phyloP scores from a whole-genome alignment of 1,140 invertebrate species.

The Drosophila pseudoananassae region DNA sequence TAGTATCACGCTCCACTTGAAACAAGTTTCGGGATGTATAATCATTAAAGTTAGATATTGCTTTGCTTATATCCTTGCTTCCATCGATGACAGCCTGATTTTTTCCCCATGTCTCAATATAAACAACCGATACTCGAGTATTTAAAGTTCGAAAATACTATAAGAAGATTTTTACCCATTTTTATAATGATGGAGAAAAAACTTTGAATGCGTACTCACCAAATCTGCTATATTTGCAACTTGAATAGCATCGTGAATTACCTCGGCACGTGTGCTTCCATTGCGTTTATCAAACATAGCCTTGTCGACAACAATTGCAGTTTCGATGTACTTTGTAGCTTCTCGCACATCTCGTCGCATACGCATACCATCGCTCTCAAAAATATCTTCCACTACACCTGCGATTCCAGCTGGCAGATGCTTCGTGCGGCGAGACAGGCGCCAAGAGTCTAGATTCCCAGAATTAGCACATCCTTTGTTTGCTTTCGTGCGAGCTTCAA shows the following conservation, averaged over 20 bases:
- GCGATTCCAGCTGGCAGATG: constrained; percentile 84
- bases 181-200: not conserved
- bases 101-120: constrained; percentile 97
- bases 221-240: constrained; percentile 98
- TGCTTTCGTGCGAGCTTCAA: constrained; percentile 93
- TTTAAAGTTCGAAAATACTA: constrained; percentile 97
- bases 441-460: constrained; percentile 89
- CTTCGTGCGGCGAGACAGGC: constrained; percentile 87
- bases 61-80: constrained; percentile 93
- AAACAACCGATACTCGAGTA: constrained; percentile 96
- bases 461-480: constrained; percentile 95
- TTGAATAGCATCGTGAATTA: constrained; percentile 97
- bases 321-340: constrained; percentile 96
- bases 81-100: constrained; percentile 93
- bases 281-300: constrained; percentile 97
- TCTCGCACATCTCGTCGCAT: constrained; percentile 92
- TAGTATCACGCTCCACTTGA: constrained; percentile 93
- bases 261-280: constrained; percentile 93
- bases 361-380: constrained; percentile 83
- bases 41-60: constrained; percentile 95
- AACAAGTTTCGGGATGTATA: constrained; percentile 93
- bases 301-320: constrained; percentile 95
- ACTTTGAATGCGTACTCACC: constrained; percentile 86
- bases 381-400: constrained; percentile 84
- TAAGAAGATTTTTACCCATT: not conserved